These are phyloP conservation scores for Selene dorsalis DNA, from an alignment of 2,797 vertebrate genomes.

Conservation along the genomic window DNA sequence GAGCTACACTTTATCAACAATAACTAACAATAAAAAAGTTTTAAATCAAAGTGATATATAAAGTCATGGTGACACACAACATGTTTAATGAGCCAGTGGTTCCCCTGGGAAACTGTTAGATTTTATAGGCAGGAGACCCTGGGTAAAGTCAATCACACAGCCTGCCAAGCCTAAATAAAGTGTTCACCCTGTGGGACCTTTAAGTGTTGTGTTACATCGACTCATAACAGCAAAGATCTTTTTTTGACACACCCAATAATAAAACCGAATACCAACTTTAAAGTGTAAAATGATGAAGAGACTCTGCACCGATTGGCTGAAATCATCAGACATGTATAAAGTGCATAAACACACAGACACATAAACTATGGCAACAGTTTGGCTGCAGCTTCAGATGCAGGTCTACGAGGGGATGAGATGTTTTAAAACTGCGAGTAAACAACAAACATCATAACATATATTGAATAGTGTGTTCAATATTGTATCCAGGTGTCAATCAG, in stretches of 20 bases:
- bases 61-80: no score
- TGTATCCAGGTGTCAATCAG: background rate
- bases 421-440: no score
- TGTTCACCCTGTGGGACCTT: background rate
- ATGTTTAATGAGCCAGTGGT: background rate
- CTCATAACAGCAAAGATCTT: background rate
- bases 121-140: background rate
- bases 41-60: no score
- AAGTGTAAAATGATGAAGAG: background rate
- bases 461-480: no score
- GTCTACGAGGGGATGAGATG: background rate
- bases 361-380: background rate
- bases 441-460: no score
- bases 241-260: background rate
- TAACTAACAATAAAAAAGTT: background rate
- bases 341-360: no score
- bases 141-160: background rate
- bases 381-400: background rate
- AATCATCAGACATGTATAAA: background rate
- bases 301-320: background rate
- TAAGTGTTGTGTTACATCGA: background rate
- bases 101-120: background rate
- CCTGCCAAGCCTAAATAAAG: background rate
- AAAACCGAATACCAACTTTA: background rate
- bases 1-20: background rate